Conservation (phyloP, 1,140 invertebrate genomes). For the Choristoneura fumiferana region DNA sequence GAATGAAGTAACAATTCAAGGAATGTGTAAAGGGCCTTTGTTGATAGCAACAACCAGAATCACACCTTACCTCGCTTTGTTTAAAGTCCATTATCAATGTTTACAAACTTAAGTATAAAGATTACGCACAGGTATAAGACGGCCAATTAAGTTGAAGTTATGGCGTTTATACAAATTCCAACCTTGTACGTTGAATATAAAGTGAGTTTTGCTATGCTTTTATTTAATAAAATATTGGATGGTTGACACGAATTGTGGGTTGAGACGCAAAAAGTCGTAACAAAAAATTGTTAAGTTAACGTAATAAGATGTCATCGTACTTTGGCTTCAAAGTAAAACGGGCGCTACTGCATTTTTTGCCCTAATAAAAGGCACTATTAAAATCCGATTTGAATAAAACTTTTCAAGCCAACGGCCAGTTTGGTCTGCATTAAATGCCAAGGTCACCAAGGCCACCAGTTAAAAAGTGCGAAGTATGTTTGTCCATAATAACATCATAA, state of each 20-base stretch:
- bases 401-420: too few species aligned
- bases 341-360: background rate
- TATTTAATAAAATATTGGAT: too few species aligned
- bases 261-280: conserved; percentile 6
- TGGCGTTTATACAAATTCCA: background rate
- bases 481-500: too few species aligned
- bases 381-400: too few species aligned
- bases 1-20: conserved; percentile 6
- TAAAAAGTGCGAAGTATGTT: too few species aligned
- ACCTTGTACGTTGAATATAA: background rate
- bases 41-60: background rate
- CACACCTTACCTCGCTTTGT: background rate
- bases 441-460: too few species aligned
- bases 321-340: background rate
- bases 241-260: background rate
- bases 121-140: conserved; percentile 9
- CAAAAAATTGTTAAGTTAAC: background rate
- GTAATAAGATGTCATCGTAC: background rate
- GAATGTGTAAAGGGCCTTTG: background rate
- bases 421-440: too few species aligned
- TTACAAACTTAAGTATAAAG: background rate
- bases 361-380: too few species aligned
- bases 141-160: conserved; percentile 2
- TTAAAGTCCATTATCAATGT: background rate
- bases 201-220: background rate